Evolutionary conservation across 2,888 invertebrate species (phyloP).

Genomic region (Cheilosia variabilis): DNA sequence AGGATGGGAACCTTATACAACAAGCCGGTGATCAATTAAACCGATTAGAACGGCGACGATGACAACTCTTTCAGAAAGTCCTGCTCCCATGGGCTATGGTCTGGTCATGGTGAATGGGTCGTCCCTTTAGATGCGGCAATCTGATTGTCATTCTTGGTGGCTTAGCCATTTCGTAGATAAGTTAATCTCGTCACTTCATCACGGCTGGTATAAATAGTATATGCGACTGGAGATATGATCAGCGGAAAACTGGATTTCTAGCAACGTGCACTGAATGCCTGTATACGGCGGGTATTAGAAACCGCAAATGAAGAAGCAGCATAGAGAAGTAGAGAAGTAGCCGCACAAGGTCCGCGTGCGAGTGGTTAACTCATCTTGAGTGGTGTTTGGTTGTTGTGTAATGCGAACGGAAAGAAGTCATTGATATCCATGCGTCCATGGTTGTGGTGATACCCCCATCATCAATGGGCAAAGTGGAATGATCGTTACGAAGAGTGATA

Average conservation of each 20-base stretch:
- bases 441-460: constrained; percentile 64
- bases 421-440: constrained; percentile 55
- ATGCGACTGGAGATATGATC: constrained; percentile 50
- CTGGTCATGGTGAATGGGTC: constrained; percentile 34
- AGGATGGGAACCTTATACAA: constrained; percentile 49
- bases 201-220: constrained; percentile 22
- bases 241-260: constrained; percentile 65
- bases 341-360: constrained; percentile 70
- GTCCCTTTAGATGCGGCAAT: constrained; percentile 46
- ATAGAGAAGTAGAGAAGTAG: constrained; percentile 69
- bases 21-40: constrained; percentile 71
- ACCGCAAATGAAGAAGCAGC: constrained; percentile 64
- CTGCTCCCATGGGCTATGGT: constrained; percentile 13
- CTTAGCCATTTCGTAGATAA: constrained; percentile 66
- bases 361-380: constrained; percentile 59
- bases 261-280: constrained; percentile 17
- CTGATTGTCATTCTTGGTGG: constrained; percentile 35
- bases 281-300: constrained; percentile 61
- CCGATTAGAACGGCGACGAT: constrained; percentile 69
- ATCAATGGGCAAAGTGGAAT: constrained; percentile 40
- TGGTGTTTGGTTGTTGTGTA: constrained; percentile 32
- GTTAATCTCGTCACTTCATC: constrained; percentile 63
- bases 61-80: constrained; percentile 72
- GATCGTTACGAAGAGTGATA: constrained; percentile 56
- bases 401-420: constrained; percentile 58